Percentiles rank a stretch among this genome's conserved stretches.
These are phyloP conservation scores for Stomatorhinus walkeri DNA, from an alignment of 2,797 vertebrate genomes.

Conservation along the genomic window DNA sequence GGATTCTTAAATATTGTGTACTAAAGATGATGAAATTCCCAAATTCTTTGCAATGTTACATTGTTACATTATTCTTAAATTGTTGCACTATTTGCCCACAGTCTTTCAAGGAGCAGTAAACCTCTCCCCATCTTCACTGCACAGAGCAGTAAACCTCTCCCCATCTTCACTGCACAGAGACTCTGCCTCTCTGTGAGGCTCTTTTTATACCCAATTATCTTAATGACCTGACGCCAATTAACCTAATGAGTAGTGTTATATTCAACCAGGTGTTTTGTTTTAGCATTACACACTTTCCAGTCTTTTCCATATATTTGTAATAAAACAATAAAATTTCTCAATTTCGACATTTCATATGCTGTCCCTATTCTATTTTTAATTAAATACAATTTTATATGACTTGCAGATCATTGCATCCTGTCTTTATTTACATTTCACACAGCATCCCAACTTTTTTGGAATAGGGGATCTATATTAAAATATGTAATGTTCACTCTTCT, in stretches of 20 bases:
- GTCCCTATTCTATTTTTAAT: not conserved
- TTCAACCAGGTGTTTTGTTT: not conserved
- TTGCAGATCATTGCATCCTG: not conserved
- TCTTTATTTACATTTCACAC: not conserved
- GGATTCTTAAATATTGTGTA: not conserved
- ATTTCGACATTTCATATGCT: not conserved
- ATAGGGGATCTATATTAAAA: not conserved
- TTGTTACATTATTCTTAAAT: not conserved
- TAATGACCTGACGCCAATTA: not conserved
- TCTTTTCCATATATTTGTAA: not conserved
- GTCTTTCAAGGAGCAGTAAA: not conserved
- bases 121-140: not conserved
- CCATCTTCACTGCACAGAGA: not conserved
- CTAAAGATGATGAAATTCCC: not conserved
- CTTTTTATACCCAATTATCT: not conserved
- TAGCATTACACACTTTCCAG: not conserved
- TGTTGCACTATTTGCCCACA: not conserved
- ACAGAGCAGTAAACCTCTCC: not conserved
- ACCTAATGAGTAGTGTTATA: not conserved
- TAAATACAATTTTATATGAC: not conserved
- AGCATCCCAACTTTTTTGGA: not conserved
- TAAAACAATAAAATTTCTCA: not conserved
- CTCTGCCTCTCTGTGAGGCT: not conserved
- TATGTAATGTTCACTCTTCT: not conserved
- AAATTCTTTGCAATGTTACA: not conserved